phyloP scores from a whole-genome alignment of 1,140 invertebrate genomes.

The Heliconius himera region DNA sequence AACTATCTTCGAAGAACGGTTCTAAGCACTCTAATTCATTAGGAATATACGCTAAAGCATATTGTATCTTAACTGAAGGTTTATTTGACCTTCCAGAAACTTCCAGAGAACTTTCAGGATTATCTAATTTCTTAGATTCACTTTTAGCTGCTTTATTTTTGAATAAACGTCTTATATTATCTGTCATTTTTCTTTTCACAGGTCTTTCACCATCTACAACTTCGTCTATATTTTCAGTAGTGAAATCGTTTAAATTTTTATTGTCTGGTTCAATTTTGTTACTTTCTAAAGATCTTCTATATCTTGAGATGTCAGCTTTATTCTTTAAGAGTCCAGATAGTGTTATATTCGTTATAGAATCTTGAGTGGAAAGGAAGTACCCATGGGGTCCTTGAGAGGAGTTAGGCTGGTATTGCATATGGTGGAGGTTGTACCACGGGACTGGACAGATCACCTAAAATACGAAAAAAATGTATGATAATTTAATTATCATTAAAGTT shows the following conservation, averaged over 20 bases:
- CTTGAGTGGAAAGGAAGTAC: constrained; percentile 55
- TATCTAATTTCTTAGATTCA: constrained; percentile 4
- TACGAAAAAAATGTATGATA: too few relatives aligned
- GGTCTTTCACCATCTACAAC: constrained; percentile 3
- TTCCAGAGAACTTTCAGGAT: background rate
- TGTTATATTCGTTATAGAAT: constrained; percentile 48
- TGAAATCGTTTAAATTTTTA: background rate
- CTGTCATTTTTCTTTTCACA: constrained; percentile 44
- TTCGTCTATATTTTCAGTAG: background rate
- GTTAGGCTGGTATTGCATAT: constrained; percentile 74
- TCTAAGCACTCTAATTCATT: constrained; percentile 62
- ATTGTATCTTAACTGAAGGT: constrained; percentile 37
- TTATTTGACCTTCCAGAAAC: constrained; percentile 40
- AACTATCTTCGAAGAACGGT: constrained; percentile 61
- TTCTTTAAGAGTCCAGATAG: constrained; percentile 41
- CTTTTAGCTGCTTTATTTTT: constrained; percentile 35
- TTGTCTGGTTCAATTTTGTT: constrained; percentile 33
- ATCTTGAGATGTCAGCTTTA: constrained; percentile 46
- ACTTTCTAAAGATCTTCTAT: constrained; percentile 41
- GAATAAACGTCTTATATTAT: constrained; percentile 42
- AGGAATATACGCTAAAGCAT: constrained; percentile 48
- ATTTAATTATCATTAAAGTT: too few relatives aligned
- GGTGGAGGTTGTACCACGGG: constrained; percentile 70
- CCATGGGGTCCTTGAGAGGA: constrained; percentile 63
- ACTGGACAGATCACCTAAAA: constrained; percentile 59